Evolutionary conservation across 30 jellyfish, hydroid and myxozoan species (phyloP).

Genomic region (Hydractinia symbiolongicarpus): DNA sequence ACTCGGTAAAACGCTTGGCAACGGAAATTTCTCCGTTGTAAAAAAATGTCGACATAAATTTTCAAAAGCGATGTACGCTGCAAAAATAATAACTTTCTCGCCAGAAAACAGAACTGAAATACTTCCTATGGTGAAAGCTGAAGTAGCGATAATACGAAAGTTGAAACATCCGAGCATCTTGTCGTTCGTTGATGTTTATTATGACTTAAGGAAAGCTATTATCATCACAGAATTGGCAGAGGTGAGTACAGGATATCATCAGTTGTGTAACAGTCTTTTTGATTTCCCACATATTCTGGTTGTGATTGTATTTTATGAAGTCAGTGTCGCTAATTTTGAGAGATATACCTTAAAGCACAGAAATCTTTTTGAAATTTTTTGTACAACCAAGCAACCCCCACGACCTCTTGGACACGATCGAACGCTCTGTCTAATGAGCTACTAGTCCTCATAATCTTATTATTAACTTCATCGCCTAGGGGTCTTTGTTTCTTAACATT

Average conservation of each 20-base stretch:
- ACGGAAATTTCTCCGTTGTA: constrained; percentile 63
- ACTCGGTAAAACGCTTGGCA: constrained; percentile 45
- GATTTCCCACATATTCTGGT: too few relatives aligned
- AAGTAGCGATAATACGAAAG: constrained; percentile 38
- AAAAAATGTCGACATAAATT: constrained; percentile 34
- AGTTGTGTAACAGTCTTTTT: background rate
- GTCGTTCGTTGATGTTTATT: constrained; percentile 51
- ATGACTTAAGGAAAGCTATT: constrained; percentile 28
- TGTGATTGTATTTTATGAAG: too few relatives aligned
- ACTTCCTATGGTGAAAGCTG: constrained; percentile 29
- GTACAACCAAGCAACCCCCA: too few relatives aligned
- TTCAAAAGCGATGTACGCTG: constrained; percentile 34
- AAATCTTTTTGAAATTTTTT: too few relatives aligned
- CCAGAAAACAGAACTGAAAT: constrained; percentile 27
- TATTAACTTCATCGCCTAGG: too few relatives aligned
- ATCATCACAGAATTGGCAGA: constrained; percentile 49
- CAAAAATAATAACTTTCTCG: constrained; percentile 36
- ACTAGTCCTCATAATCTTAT: too few relatives aligned
- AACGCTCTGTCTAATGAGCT: too few relatives aligned
- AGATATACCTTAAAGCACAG: too few relatives aligned
- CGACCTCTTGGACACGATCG: too few relatives aligned
- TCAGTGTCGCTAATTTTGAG: too few relatives aligned
- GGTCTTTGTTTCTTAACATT: too few relatives aligned
- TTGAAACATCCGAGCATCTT: constrained; percentile 48
- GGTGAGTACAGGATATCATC: constrained; percentile 33